Evolutionary conservation across 2,113 vertebrate species (phyloP), one percentile per base, ranked within the genome.

Genomic region (Bubo scandiacus): DNA sequence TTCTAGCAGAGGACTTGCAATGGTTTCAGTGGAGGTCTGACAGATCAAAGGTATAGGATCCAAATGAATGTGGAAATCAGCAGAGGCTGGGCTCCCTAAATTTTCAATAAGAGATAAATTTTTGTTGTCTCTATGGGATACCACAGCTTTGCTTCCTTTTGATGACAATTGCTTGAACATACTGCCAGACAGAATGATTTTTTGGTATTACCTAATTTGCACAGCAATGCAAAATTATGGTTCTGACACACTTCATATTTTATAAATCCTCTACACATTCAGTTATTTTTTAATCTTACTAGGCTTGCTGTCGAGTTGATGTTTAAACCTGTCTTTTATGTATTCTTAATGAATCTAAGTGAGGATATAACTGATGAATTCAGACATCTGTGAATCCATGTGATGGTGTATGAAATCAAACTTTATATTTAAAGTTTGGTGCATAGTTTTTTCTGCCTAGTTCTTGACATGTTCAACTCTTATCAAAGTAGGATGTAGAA

Each of bases 291-390:
- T 62, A 68, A 80, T 90, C 86, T 95, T 90, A 51, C 78, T 79
- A 90, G 68, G 58, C 62, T 97, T 87, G 58, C 85, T 91, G 85
- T 93, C 61, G 11, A 81, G 74, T 90, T 88, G 52, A 86, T 96
- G 73, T 91, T 96, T 88, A 91, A 94, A 95, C 87, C 72, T 97
- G 92, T 94, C 84, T 95, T 97, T 95, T 90, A 66, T 94, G 58
- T 94, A 77, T 94, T 88, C 72, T 77, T 93, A 95, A 95, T 89
- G 86, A 92, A 80, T 86, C 68, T 78, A 83, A 95, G 81, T 85
- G 84, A 93, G 79, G 80, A n/a, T 81, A 52, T 86, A 91, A 81
- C 81, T 94, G 78, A 96, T 96, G n/a, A 82, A 84, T 92, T 86
- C 43, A 85, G 95, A 66, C 89, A 90, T 81, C 82, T 95, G 67